Evolutionary conservation across 2,888 invertebrate species (phyloP), one percentile per base, ranked within the genome.

Genomic region (Sinotaia quadrata): DNA sequence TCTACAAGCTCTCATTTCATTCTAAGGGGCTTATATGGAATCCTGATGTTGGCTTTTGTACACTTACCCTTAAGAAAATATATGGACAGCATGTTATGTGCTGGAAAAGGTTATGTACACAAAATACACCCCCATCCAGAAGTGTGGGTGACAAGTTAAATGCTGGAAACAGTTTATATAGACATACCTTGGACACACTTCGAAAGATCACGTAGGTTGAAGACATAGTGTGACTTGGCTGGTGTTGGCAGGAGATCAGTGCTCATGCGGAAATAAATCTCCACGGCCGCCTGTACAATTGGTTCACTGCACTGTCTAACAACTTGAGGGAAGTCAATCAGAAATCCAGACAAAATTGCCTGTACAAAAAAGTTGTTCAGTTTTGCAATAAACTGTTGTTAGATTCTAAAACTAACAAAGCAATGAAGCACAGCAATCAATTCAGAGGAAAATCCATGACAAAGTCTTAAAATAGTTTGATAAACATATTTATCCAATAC

Each of bases 121-220:
- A n/a, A n/a, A n/a, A n/a, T n/a, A n/a, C n/a, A n/a, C n/a, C n/a
- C n/a, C n/a, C n/a, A n/a, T n/a, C n/a, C n/a, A n/a, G n/a, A n/a
- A n/a, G n/a, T n/a, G n/a, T n/a, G n/a, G n/a, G n/a, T n/a, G n/a
- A n/a, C n/a, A n/a, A n/a, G n/a, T n/a, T n/a, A n/a, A n/a, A n/a
- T n/a, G n/a, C n/a, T n/a, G n/a, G n/a, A n/a, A n/a, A n/a, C n/a
- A n/a, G n/a, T n/a, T n/a, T n/a, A n/a, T n/a, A n/a, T n/a, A n/a
- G n/a, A n/a, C 65, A 58, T 73, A 84, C 95, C 96, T 89, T 96
- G 96, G 81, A 96, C 91, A 72, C 94, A 94, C 87, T 96, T 96
- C 12, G 96, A 95, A 49, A 96, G 90, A 89, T 96, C 96, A 71
- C 89, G 74, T 33, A 89, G 80, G 75, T 89, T 89, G 80, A 89